Percentiles rank a stretch among this genome's conserved stretches.
These are phyloP conservation scores for Tetramorium bicarinatum DNA, from an alignment of 2,888 invertebrate genomes.

Conservation along the genomic window DNA sequence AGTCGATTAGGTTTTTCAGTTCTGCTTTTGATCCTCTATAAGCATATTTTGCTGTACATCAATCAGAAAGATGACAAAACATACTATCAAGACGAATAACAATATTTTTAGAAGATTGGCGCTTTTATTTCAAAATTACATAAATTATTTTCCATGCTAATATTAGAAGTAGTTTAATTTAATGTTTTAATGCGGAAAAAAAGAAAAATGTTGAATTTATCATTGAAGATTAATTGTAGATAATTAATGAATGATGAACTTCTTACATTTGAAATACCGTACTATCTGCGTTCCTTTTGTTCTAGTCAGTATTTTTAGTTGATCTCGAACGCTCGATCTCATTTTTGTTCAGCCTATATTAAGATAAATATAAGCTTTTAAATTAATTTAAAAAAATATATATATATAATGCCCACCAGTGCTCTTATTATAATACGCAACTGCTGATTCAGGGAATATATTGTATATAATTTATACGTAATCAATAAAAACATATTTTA, in stretches of 20 bases:
- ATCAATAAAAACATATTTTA: slow-evolving; percentile 85
- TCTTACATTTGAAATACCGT: slow-evolving; percentile 19
- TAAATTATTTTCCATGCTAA: background rate
- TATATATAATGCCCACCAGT: slow-evolving; percentile 78
- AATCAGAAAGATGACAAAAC: background rate
- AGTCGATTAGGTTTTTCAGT: slow-evolving; percentile 1
- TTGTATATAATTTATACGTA: slow-evolving; percentile 83
- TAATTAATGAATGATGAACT: slow-evolving; percentile 25
- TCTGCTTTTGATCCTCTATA: slow-evolving; percentile 5
- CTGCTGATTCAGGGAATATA: slow-evolving; percentile 80
- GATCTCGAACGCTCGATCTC: slow-evolving; percentile 82
- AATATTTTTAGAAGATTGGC: background rate
- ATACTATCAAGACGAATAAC: background rate
- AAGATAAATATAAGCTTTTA: slow-evolving; percentile 32
- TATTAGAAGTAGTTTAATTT: slow-evolving; percentile 27
- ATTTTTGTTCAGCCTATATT: slow-evolving; percentile 63
- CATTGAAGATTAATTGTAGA: slow-evolving; percentile 19
- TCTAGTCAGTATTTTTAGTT: slow-evolving; percentile 82
- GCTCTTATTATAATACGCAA: slow-evolving; percentile 82
- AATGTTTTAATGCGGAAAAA: background rate
- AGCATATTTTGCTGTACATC: slow-evolving; percentile 20
- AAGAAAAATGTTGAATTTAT: background rate
- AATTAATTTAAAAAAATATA: slow-evolving; percentile 33
- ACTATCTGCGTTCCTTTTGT: slow-evolving; percentile 81
- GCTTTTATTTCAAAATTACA: slow-evolving; percentile 5